Percentiles rank a stretch among this genome's conserved stretches.
phyloP scores from a whole-genome alignment of 2,113 vertebrate species.

The Paralichthys olivaceus region DNA sequence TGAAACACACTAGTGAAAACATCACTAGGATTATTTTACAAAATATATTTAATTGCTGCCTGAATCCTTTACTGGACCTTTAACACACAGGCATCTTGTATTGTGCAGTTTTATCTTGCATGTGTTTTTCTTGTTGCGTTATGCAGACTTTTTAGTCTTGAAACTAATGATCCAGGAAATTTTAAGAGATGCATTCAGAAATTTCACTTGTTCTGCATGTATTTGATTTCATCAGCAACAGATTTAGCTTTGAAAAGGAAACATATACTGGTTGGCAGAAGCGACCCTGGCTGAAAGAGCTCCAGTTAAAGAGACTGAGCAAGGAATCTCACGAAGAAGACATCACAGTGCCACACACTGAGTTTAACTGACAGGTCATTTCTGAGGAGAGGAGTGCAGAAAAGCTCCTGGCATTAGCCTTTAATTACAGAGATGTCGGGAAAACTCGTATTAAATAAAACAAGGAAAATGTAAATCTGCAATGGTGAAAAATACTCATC shows the following conservation, averaged over 20 bases:
- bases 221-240: conserved; percentile 33
- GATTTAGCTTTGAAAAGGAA: not conserved
- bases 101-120: too few species aligned
- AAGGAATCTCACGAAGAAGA: not conserved
- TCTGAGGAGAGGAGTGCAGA: conserved; percentile 17
- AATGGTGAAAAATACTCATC: conserved; percentile 1
- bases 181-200: too few species aligned
- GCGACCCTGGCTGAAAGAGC: conserved; percentile 22
- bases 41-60: too few species aligned
- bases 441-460: conserved; percentile 25
- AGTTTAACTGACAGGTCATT: conserved; percentile 55
- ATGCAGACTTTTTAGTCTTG: not conserved
- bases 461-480: not conserved
- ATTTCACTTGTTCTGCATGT: not conserved
- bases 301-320: conserved; percentile 17
- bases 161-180: too few species aligned
- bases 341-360: conserved; percentile 24
- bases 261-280: not conserved
- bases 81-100: too few species aligned
- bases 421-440: conserved; percentile 14
- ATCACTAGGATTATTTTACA: too few species aligned
- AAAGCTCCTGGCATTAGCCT: conserved; percentile 4
- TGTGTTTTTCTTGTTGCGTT: too few species aligned
- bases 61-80: too few species aligned
- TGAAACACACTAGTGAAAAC: too few species aligned